Evolutionary conservation across 2,888 invertebrate genomes (phyloP).

Genomic region (Parochlus steinenii): DNA sequence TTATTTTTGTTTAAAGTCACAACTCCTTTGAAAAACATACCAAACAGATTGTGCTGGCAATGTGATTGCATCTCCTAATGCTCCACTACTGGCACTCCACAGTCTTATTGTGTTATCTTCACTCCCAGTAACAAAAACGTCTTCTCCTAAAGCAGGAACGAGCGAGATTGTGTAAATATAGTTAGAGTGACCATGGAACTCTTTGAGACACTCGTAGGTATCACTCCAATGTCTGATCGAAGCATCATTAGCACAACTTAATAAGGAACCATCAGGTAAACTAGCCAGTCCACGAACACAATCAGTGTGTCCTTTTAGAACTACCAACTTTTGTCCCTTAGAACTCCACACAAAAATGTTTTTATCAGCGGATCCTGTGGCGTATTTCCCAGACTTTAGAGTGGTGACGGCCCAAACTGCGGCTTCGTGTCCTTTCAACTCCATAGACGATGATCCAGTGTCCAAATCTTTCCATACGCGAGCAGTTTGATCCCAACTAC

Average conservation of each 20-base stretch:
- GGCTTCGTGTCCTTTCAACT: slow-evolving; percentile 53
- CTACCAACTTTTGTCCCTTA: slow-evolving; percentile 45
- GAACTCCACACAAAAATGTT: slow-evolving; percentile 68
- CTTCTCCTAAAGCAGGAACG: slow-evolving; percentile 35
- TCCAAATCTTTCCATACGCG: slow-evolving; percentile 58
- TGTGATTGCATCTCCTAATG: slow-evolving; percentile 26
- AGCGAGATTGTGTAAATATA: slow-evolving; percentile 57
- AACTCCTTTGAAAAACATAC: no score
- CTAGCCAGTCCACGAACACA: slow-evolving; percentile 71
- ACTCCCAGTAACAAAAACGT: slow-evolving; percentile 63
- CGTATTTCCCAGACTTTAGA: slow-evolving; percentile 34
- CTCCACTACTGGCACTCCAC: slow-evolving; percentile 39
- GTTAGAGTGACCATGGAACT: slow-evolving; percentile 69
- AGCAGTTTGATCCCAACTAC: slow-evolving; percentile 87
- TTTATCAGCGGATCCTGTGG: slow-evolving; percentile 89
- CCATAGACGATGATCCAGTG: slow-evolving; percentile 35
- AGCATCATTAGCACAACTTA: slow-evolving; percentile 89
- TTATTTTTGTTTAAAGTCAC: no score
- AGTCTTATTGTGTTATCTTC: slow-evolving; percentile 75
- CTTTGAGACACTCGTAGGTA: slow-evolving; percentile 57
- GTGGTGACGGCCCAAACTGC: slow-evolving; percentile 74
- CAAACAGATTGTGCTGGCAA: slow-evolving; percentile 79
- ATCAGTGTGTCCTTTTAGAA: slow-evolving; percentile 72
- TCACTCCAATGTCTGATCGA: slow-evolving; percentile 70
- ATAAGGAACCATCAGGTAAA: slow-evolving; percentile 52